Evolutionary conservation across 1,140 invertebrate genomes (phyloP), one percentile per base, ranked within the genome.

Genomic region (Drosophila triauraria): DNA sequence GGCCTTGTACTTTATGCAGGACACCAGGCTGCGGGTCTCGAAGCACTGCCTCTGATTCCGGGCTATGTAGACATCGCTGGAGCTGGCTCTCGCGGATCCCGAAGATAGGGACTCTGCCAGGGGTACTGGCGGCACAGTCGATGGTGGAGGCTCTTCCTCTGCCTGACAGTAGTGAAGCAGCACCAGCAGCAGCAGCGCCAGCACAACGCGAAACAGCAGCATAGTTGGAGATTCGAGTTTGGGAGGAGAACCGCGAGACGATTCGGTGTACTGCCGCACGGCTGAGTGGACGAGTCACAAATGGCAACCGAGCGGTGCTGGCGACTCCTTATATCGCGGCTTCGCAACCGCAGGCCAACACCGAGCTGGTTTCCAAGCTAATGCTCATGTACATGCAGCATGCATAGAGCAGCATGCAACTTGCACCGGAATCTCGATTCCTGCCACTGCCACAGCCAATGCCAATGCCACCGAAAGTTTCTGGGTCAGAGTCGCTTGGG

Each of bases 1-100:
- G 23, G 91, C 79, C 54, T 85, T 91, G 57, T 92, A 92, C 68
- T 92, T 92, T 40, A 92, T 82, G 67, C 91, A 92, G 63, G 91
- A 91, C 27, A 92, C 78, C n/a, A 92, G 71, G 54, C 80, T 91
- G 12, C 88, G 86, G 10, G 80, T 91, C 38, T 91, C 81, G 25
- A 92, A 85, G 60, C 91, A 92, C 57, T 88, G 76, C 10, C 75
- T 80, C 57, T 92, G 91, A 70, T 91, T 92, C 25, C 77, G 71
- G 17, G 71, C 68, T 44, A 92, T 80, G 48, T 85, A 92, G 32
- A 78, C 79, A 57, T 92, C 91, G 10, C 48, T 86, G 17, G 80
- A 68, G 0, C 72, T 40, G 0, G 82, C 46, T 27, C 75, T 12
- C 3, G 60, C 46, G 17, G 68, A 58, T 8, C 56, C 51, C 8